Conservation (phyloP, 1,140 invertebrate genomes). For the Hermetia illucens region DNA sequence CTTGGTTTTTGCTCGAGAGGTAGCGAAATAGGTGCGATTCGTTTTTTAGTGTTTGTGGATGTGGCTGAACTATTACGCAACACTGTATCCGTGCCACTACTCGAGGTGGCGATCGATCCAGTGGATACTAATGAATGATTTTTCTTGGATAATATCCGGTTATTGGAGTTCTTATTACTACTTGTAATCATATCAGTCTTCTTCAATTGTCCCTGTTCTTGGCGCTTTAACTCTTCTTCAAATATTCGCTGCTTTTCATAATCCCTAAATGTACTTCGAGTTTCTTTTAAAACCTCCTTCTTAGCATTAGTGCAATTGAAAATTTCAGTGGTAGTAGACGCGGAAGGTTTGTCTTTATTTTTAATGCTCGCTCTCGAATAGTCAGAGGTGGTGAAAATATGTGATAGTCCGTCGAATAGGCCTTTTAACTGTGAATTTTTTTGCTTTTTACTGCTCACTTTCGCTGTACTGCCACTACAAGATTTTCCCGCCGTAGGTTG, state of each 20-base stretch:
- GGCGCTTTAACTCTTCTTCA: no score
- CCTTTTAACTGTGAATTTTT: slow-evolving; percentile 44
- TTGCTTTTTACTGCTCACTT: neutral
- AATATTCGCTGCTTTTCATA: slow-evolving; percentile 14
- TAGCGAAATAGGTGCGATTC: slow-evolving; percentile 19
- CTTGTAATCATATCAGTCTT: neutral
- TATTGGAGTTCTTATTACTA: neutral
- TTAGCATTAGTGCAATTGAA: no score
- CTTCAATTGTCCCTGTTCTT: no score
- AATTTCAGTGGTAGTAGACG: no score
- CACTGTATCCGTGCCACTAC: no score
- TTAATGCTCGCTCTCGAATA: slow-evolving; percentile 34
- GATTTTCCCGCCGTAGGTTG: slow-evolving; percentile 2
- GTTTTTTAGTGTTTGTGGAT: slow-evolving; percentile 12
- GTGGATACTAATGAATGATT: no score
- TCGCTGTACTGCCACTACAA: slow-evolving; percentile 5
- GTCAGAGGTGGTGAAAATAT: slow-evolving; percentile 58
- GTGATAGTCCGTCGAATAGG: slow-evolving; percentile 71
- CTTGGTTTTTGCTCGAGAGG: slow-evolving; percentile 17
- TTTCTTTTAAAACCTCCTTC: slow-evolving; percentile 29
- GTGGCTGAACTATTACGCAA: neutral
- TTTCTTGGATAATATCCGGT: no score
- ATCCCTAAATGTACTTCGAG: slow-evolving; percentile 30
- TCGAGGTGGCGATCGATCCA: no score
- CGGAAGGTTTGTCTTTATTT: neutral